Evolutionary conservation across 1,140 invertebrate species (phyloP), one percentile per base, ranked within the genome.

Genomic region (Teleopsis dalmanni): DNA sequence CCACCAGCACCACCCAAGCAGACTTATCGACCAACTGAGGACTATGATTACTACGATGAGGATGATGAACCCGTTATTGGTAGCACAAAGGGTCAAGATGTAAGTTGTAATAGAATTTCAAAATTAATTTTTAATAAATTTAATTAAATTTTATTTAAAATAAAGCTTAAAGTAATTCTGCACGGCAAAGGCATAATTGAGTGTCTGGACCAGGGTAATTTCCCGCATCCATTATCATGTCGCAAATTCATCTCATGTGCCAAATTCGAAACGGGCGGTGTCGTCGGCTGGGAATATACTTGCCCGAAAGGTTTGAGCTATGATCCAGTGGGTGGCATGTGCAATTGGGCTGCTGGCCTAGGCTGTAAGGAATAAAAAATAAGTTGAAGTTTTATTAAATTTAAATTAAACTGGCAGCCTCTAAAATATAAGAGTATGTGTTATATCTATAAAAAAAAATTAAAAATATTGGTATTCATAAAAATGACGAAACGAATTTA

Each of bases 191-290:
- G 83, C 27, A 75, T 76, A 27, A 84, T 92, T 52, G 79, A 85
- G 53, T 93, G 90, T 60, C 71, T 89, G 18, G 88, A 91, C 64
- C 82, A 87, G 57, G 89, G 90, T 23, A 91, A 88, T 62, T 92
- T 91, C 70, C 84, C 88, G 0, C 88, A 93, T 74, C 89, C 89
- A 1, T 78, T 81, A 8, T 90, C 87, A 1, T 93, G 89, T 67
- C 84, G 83, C 67, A 89, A 91, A 69, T 93, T 91, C 65, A 90
- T 93, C 50, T 87, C 84, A 7, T 92, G 89, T 64, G 84, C 88
- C 0, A 81, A 80, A 62, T 86, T 88, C 73, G 85, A 88, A 38
- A 84, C 80, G 56, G 82, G 82, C 26, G 75, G 78, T 18, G 77
- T 89, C 1, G 69, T 87, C 0, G 88, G 87, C 3, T 91, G 87